Percentiles rank a stretch among this genome's conserved stretches.
These are phyloP conservation scores for Phalacrocorax aristotelis DNA, from an alignment of 2,113 vertebrate species.

Conservation along the genomic window DNA sequence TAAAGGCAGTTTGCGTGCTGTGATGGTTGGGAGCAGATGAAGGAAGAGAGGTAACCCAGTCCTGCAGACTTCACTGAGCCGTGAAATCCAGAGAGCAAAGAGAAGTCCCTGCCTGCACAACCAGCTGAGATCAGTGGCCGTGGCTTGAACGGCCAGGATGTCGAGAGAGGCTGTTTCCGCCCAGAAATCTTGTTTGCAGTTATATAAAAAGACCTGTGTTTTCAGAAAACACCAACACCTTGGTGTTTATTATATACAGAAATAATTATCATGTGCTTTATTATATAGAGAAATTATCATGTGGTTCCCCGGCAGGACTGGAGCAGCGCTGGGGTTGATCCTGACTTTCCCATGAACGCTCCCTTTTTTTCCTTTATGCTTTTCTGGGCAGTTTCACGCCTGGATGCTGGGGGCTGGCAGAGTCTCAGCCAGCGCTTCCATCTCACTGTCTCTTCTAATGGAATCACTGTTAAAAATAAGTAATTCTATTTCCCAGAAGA, in stretches of 20 bases:
- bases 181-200: neutral
- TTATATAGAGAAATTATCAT: neutral
- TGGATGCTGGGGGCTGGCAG: neutral
- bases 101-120: neutral
- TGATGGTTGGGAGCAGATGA: neutral
- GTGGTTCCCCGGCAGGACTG: neutral
- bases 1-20: neutral
- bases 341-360: accelerated
- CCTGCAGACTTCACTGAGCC: neutral
- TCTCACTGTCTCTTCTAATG: neutral
- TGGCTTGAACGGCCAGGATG: neutral
- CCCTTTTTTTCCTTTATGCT: accelerated
- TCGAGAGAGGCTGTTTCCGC: neutral
- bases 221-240: neutral
- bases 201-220: neutral
- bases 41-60: neutral
- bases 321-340: neutral
- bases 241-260: neutral
- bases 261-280: neutral
- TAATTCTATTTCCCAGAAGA: neutral
- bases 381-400: neutral
- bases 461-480: neutral
- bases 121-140: neutral
- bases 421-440: neutral
- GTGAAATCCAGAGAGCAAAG: neutral